Conservation (phyloP, 2,888 invertebrate genomes). For the Tetramorium bicarinatum region DNA sequence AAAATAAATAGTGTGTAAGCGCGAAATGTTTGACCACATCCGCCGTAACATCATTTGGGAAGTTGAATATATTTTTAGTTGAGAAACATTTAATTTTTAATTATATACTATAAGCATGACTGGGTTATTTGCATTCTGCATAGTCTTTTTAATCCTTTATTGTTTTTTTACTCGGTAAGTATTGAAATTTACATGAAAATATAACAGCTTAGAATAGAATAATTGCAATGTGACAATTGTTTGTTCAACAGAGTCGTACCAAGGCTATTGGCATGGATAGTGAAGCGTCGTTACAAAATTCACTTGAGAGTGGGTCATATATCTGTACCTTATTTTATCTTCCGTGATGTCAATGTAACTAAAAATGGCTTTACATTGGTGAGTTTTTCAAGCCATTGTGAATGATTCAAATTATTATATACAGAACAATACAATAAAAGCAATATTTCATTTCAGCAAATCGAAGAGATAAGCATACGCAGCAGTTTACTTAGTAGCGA, state of each 20-base stretch:
- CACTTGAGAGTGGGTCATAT: constrained; percentile 94
- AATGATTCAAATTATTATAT: constrained; percentile 67
- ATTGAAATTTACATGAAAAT: constrained; percentile 56
- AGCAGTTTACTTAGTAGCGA: constrained; percentile 96
- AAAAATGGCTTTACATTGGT: constrained; percentile 93
- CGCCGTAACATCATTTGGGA: not conserved
- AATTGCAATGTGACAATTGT: constrained; percentile 10
- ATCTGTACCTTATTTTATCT: constrained; percentile 92
- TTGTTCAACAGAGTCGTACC: constrained; percentile 91
- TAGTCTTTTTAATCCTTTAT: constrained; percentile 87
- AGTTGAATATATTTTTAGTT: not conserved
- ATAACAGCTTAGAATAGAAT: not conserved
- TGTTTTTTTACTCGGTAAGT: constrained; percentile 89
- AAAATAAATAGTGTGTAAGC: not conserved
- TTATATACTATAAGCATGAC: constrained; percentile 82
- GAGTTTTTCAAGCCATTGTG: constrained; percentile 84
- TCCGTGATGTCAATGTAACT: constrained; percentile 93
- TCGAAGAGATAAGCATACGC: constrained; percentile 94
- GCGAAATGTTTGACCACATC: not conserved
- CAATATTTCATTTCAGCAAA: constrained; percentile 89
- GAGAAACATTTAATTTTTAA: constrained; percentile 2
- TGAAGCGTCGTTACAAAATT: constrained; percentile 93
- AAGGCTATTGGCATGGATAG: constrained; percentile 92
- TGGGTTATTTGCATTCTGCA: constrained; percentile 83
- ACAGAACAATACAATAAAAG: constrained; percentile 32